Evolutionary conservation across 1,140 invertebrate species (phyloP).

Genomic region (Stegodyphus dumicola): DNA sequence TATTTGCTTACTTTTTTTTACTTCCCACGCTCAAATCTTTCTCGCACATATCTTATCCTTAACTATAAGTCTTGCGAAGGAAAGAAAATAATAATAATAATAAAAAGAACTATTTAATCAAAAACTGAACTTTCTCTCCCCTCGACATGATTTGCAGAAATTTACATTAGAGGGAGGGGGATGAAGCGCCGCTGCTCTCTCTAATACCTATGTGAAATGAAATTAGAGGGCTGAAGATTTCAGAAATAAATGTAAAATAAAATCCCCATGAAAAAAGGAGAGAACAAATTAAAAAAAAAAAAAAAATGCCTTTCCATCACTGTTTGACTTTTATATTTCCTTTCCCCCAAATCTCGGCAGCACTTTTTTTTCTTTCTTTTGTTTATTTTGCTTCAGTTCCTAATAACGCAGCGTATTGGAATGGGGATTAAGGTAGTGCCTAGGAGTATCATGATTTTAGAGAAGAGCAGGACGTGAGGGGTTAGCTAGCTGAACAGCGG

Average conservation of each 20-base stretch:
- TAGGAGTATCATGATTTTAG: neutral
- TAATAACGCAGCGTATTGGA: constrained; percentile 11
- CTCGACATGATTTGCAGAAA: constrained; percentile 3
- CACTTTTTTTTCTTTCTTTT: constrained; percentile 1
- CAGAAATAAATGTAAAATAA: constrained; percentile 13
- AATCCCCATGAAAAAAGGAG: neutral
- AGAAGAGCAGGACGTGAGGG: no score
- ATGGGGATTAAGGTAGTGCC: constrained; percentile 8
- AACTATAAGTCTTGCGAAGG: neutral
- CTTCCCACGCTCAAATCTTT: no score
- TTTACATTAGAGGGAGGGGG: neutral
- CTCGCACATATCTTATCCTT: neutral
- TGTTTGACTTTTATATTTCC: constrained; percentile 5
- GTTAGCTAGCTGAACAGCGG: no score
- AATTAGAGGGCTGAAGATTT: constrained; percentile 26
- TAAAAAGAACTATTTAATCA: neutral
- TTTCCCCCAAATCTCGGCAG: neutral
- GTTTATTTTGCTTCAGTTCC: constrained; percentile 25
- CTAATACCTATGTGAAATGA: constrained; percentile 24
- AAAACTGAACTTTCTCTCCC: constrained; percentile 1
- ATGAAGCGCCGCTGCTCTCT: neutral
- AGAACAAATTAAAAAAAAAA: neutral
- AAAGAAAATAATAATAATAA: neutral
- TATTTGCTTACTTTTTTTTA: no score
- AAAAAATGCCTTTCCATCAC: neutral